phyloP scores from a whole-genome alignment of 2,113 vertebrate genomes.

The Aplodontia rufa region DNA sequence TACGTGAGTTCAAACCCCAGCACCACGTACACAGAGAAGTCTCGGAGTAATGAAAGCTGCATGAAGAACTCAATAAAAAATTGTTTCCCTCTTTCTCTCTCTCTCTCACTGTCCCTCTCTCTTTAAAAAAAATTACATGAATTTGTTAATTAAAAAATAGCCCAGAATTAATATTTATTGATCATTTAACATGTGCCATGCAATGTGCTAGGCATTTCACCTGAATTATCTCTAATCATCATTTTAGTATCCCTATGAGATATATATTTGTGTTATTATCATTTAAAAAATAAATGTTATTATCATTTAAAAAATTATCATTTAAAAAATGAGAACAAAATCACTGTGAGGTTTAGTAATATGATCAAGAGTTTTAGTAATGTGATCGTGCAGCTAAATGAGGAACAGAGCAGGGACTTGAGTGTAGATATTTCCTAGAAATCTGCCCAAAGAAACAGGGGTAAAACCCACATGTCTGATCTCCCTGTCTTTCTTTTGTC shows the following conservation, averaged over 20 bases:
- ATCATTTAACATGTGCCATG: background rate
- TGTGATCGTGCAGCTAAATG: background rate
- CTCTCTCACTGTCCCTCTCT: no score
- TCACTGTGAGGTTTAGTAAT: background rate
- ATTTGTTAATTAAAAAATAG: background rate
- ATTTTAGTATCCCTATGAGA: background rate
- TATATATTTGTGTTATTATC: background rate
- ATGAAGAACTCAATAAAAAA: no score
- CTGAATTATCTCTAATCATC: background rate
- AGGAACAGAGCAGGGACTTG: background rate
- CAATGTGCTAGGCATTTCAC: background rate
- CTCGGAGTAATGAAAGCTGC: no score
- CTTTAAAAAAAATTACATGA: background rate
- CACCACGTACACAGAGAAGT: no score
- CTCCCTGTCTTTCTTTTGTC: background rate
- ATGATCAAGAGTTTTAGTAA: background rate
- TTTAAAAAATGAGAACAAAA: conserved; percentile 29
- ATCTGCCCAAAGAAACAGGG: background rate
- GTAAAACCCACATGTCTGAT: background rate
- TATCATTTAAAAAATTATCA: no score
- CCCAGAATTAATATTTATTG: background rate
- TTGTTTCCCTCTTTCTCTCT: no score
- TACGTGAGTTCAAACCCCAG: no score
- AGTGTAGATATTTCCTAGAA: background rate
- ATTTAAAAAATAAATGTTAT: no score